A percentile compares a stretch with the other conserved stretches of the same genome.
Conservation (phyloP, 2,797 vertebrate species). For the Falco berigora region DNA sequence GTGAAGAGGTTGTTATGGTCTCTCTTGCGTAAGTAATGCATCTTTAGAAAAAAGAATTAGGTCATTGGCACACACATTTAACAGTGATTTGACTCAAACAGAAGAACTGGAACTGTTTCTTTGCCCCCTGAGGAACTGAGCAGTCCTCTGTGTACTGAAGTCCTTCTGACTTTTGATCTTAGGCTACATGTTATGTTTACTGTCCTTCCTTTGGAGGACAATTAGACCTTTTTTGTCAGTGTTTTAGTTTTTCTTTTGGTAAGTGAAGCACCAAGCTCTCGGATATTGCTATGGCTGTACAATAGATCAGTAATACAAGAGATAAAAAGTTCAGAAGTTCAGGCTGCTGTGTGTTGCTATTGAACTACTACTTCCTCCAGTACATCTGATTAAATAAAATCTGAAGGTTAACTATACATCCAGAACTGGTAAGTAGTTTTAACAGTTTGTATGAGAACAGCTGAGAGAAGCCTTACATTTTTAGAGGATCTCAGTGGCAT, state of each 20-base stretch:
- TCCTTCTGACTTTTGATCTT: not conserved
- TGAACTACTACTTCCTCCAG: not conserved
- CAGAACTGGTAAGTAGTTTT: not conserved
- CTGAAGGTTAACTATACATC: not conserved
- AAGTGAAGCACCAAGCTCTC: not conserved
- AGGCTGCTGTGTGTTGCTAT: not conserved
- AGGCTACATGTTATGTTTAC: not conserved
- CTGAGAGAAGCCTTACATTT: not conserved
- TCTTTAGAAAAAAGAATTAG: conserved; percentile 55
- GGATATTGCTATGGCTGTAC: not conserved
- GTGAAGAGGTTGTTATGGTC: conserved; percentile 7
- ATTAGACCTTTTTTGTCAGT: not conserved
- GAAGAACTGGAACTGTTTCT: conserved; percentile 21
- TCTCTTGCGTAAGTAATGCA: conserved; percentile 51
- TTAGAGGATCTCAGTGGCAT: not conserved
- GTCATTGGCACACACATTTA: conserved; percentile 32
- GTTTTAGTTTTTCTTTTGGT: not conserved
- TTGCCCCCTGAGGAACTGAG: not conserved
- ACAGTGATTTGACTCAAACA: conserved; percentile 36
- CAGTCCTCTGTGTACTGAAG: not conserved
- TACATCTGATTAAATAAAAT: not conserved
- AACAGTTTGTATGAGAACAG: not conserved
- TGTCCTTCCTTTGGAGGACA: not conserved
- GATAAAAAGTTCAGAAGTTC: not conserved
- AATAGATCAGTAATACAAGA: not conserved